Base-by-base conservation (phyloP, 2,113 vertebrate species). In the Aegithalos caudatus region DNA sequence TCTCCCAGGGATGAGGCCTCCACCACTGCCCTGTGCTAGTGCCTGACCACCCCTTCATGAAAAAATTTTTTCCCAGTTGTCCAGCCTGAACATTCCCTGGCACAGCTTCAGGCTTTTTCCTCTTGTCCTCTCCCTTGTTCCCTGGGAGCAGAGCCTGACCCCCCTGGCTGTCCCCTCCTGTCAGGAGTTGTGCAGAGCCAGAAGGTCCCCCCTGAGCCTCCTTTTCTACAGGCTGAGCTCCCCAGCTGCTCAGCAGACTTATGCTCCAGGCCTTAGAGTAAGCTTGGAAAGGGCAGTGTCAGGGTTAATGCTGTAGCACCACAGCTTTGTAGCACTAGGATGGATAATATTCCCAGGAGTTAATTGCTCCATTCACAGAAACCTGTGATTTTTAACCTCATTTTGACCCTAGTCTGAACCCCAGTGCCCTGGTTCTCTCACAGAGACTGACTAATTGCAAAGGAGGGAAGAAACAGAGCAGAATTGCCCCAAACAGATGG, bases 151-250 rank as follows among this genome's bases (percentile, higher is more conserved):
- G n/a, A 79, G 47, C 56, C 24, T 0, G 1, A 38, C 10, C 12
- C 21, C 13, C 14, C 18, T 1, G 2, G 44, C 0, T 81, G 27
- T 1, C 0, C 25, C 11, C 58, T 73, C 58, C 44, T 58, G 9
- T 28, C 69, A 88, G 35, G 44, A 73, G 18, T 2, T 73, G 51
- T 23, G 45, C 4, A 69, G 73, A 66, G 33, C 15, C 19, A 73
- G 7, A 60, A 81, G 53, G 28, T 45, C 6, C 20, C 23, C 4
- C 28, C 20, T 29, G 51, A 58, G 33, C 28, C 51, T 66, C 60
- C 33, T 58, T 2, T 73, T 9, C 69, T 74, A 44, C 60, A 66
- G 51, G 33, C 60, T 73, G 51, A 88, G 67, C 23, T 4, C 18
- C 8, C 6, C 19, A 57, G 37, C 51, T 72, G 35, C 50, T 51